A percentile compares a stretch with the other conserved stretches of the same genome.
phyloP scores from a whole-genome alignment of 2,888 invertebrate species.

The Agonum fuliginosum region DNA sequence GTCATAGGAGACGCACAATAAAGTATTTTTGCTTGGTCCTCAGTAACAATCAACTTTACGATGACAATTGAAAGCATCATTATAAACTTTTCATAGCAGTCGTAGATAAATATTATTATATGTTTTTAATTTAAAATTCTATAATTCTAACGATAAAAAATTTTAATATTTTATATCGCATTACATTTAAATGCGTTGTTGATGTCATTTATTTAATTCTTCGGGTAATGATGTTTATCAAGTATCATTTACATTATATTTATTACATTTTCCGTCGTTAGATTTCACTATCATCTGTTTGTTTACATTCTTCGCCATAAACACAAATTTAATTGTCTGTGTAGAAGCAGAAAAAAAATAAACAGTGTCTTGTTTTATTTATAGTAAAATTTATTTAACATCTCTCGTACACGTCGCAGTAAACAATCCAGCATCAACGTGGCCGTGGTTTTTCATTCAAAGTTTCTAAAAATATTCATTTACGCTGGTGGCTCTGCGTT shows the following conservation, averaged over 20 bases:
- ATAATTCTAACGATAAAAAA: too few relatives aligned
- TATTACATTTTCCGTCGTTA: slow-evolving; percentile 1
- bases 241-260: neutral
- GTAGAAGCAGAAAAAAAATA: neutral
- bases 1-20: too few relatives aligned
- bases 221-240: too few relatives aligned
- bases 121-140: too few relatives aligned
- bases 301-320: slow-evolving; percentile 1
- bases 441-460: slow-evolving; percentile 38
- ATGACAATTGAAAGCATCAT: too few relatives aligned
- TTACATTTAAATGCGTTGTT: too few relatives aligned
- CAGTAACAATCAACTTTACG: too few relatives aligned
- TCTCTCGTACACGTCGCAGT: neutral
- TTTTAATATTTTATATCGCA: too few relatives aligned
- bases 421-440: slow-evolving; percentile 22
- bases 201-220: too few relatives aligned
- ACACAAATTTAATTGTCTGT: slow-evolving; percentile 2
- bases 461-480: slow-evolving; percentile 47
- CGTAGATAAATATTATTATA: too few relatives aligned
- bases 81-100: too few relatives aligned
- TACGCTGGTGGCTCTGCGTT: slow-evolving; percentile 41
- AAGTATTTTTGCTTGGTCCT: too few relatives aligned
- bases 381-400: slow-evolving; percentile 11
- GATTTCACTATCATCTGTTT: neutral
- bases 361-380: neutral